A percentile compares a stretch with the other conserved stretches of the same genome.
Evolutionary conservation across 2,888 invertebrate species (phyloP).

Genomic region (Copidosoma aretas): DNA sequence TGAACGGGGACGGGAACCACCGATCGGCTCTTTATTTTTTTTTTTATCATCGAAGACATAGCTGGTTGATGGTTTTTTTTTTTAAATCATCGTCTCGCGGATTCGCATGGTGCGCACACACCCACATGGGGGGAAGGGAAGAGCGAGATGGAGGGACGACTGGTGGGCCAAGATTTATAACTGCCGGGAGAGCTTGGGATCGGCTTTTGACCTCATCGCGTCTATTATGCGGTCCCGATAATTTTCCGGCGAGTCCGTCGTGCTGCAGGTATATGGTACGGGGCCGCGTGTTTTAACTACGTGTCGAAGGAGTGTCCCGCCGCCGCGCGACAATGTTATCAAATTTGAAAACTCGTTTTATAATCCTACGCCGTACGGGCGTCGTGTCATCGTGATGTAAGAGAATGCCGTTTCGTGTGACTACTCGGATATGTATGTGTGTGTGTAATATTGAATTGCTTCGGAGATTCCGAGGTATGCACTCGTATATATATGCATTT

Average conservation of each 20-base stretch:
- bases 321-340: not conserved
- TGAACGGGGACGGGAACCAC: too few species aligned
- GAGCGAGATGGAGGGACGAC: constrained; percentile 13
- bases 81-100: not conserved
- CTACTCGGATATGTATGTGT: too few species aligned
- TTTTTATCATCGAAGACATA: too few species aligned
- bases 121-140: not conserved
- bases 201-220: constrained; percentile 30
- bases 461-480: too few species aligned
- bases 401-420: too few species aligned
- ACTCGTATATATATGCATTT: too few species aligned
- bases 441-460: too few species aligned
- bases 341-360: not conserved
- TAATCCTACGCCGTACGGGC: not conserved
- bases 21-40: too few species aligned
- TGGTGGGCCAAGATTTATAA: constrained; percentile 29
- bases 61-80: too few species aligned
- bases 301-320: not conserved
- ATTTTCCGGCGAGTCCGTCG: constrained; percentile 3
- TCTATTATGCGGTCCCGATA: constrained; percentile 7
- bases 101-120: constrained; percentile 17
- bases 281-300: not conserved
- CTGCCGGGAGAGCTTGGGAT: not conserved
- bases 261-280: not conserved
- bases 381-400: too few species aligned